phyloP scores from a whole-genome alignment of 2,797 vertebrate genomes.

The Ficedula albicollis region DNA sequence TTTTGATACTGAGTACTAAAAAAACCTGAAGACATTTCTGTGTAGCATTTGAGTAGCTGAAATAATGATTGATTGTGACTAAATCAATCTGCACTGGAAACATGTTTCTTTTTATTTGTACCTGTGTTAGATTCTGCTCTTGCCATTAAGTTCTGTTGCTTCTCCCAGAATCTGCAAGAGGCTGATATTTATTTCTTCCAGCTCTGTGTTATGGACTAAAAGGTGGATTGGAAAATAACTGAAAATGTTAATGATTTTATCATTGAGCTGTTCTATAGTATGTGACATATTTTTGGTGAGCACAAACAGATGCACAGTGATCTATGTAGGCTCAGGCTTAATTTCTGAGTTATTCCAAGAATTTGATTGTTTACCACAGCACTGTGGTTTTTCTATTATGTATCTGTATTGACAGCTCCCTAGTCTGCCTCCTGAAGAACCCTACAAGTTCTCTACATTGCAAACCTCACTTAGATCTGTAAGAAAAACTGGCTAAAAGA shows the following conservation, averaged over 20 bases:
- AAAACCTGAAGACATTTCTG: background rate
- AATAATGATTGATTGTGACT: background rate
- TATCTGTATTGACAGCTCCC: background rate
- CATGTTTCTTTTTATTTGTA: background rate
- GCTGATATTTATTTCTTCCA: background rate
- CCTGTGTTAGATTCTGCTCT: background rate
- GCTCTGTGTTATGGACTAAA: background rate
- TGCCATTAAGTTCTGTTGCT: background rate
- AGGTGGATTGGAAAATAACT: background rate
- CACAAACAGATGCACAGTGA: no score
- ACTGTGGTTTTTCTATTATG: background rate
- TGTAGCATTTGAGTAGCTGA: background rate
- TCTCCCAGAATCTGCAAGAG: background rate
- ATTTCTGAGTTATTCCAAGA: background rate
- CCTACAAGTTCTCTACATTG: background rate
- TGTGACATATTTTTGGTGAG: background rate
- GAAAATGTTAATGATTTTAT: background rate
- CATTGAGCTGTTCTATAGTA: background rate
- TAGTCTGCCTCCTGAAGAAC: background rate
- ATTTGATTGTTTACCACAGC: background rate
- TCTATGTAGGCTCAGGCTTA: background rate
- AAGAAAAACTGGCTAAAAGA: background rate
- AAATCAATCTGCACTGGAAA: background rate
- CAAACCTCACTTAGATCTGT: background rate
- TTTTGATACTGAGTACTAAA: conserved; percentile 11